phyloP scores from a whole-genome alignment of 1,140 invertebrate species.

The Glomeris maerens region DNA sequence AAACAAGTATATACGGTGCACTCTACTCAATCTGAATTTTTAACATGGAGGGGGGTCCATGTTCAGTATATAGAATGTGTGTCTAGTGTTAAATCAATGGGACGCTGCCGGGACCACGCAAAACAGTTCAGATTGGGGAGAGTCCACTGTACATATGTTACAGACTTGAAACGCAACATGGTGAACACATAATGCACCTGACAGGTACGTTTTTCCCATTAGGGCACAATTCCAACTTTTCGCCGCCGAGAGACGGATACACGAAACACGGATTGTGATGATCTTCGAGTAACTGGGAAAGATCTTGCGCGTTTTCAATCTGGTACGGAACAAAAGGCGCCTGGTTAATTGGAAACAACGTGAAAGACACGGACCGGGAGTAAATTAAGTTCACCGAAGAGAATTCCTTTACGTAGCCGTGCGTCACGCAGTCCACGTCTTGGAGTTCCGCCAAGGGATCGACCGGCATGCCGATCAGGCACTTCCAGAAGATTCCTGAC shows the following conservation, averaged over 20 bases:
- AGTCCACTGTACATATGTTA: too few relatives aligned
- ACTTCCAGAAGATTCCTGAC: constrained; percentile 29
- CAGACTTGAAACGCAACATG: too few relatives aligned
- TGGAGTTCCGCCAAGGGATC: constrained; percentile 27
- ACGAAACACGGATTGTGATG: constrained; percentile 26
- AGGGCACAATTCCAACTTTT: constrained; percentile 27
- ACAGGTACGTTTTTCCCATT: constrained; percentile 23
- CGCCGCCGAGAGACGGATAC: constrained; percentile 25
- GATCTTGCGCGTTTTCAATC: constrained; percentile 28
- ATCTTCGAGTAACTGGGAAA: constrained; percentile 24
- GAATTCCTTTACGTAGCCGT: constrained; percentile 31
- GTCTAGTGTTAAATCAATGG: too few relatives aligned
- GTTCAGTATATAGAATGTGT: too few relatives aligned
- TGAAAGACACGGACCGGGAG: background rate
- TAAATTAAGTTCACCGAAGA: constrained; percentile 24
- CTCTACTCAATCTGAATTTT: too few relatives aligned
- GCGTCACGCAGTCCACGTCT: constrained; percentile 29
- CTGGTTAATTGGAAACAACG: constrained; percentile 5
- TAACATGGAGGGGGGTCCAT: too few relatives aligned
- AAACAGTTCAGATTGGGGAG: too few relatives aligned
- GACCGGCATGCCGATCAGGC: constrained; percentile 22
- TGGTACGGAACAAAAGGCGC: constrained; percentile 15
- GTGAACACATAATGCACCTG: background rate
- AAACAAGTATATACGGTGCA: too few relatives aligned
- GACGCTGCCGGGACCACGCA: too few relatives aligned